Evolutionary conservation across 2,113 vertebrate species (phyloP), one percentile per base, ranked within the genome.

Genomic region (Bombycilla garrulus): DNA sequence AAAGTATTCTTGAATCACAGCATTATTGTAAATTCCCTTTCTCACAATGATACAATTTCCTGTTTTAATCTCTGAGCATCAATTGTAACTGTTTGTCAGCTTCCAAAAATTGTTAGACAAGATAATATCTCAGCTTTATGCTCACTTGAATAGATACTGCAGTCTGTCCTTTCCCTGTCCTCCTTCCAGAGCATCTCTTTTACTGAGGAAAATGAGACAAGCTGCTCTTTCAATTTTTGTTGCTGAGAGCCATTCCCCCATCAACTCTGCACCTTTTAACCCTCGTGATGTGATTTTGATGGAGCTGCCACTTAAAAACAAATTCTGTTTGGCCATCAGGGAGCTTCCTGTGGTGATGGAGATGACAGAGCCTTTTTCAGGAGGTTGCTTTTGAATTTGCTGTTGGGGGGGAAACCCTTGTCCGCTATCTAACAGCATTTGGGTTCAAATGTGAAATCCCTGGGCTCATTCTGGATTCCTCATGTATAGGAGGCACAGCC

Each of bases 381-480:
- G 40, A 93, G 13, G 13, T 70, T 89, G 81, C 60, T 85, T 94
- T 93, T 94, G 78, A 94, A 79, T 67, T 31, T 65, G 33, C 44
- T 57, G 4, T 67, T 65, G 51, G 47, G 40, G 51, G 20, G 57
- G 10, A 65, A 91, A 10, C 36, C 73, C 88, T 89, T 84, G 73
- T 78, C 81, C 76, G n/a, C 29, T 92, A 84, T 72, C 53, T 84
- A 78, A 71, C 69, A 92, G 70, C 57, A 40, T 51, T 86, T 71
- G 69, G 40, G 73, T 92, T 96, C 89, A 95, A 91, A 95, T 65
- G 69, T 92, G 77, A 93, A 91, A 72, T 87, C 91, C 73, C 83
- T 65, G 45, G n/a, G 36, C 70, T 96, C 83, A 87, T 95, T 89
- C 86, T 93, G 81, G 86, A 91, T 96, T 93, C 84, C 45, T 96